Evolutionary conservation across 2,797 vertebrate genomes (phyloP).

Genomic region (Craterocephalus amniculus): DNA sequence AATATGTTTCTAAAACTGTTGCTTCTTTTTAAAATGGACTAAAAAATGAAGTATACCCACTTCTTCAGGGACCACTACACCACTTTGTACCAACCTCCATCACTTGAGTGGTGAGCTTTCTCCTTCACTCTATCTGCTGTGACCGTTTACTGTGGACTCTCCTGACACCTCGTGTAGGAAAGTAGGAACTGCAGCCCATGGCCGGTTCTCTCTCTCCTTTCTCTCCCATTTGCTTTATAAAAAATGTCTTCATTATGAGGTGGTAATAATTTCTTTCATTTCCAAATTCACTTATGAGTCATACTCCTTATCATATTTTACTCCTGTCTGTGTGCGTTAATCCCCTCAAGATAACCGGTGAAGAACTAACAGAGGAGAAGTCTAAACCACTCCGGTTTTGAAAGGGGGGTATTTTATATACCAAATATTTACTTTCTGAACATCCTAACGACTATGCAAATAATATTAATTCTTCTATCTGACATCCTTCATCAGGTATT

Average conservation of each 20-base stretch:
- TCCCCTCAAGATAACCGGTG: constrained; percentile 17
- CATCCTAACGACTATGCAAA: fast-evolving
- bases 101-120: neutral
- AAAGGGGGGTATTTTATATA: constrained; percentile 1
- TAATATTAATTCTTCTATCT: fast-evolving
- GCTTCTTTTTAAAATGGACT: no score
- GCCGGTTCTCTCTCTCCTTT: no score
- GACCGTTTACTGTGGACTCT: constrained; percentile 18
- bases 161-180: constrained; percentile 62
- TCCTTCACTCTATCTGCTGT: neutral
- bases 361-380: constrained; percentile 37
- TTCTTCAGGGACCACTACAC: no score
- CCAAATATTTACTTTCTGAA: neutral
- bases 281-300: fast-evolving
- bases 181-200: constrained; percentile 2
- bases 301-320: neutral
- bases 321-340: neutral
- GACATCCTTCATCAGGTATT: fast-evolving
- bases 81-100: no score
- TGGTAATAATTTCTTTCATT: neutral
- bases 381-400: constrained; percentile 45
- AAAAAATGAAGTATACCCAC: no score
- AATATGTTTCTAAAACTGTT: no score
- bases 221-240: neutral
- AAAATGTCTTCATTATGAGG: neutral